These are phyloP conservation scores for Liposcelis brunnea DNA, from an alignment of 2,888 invertebrate genomes.

Conservation along the genomic window DNA sequence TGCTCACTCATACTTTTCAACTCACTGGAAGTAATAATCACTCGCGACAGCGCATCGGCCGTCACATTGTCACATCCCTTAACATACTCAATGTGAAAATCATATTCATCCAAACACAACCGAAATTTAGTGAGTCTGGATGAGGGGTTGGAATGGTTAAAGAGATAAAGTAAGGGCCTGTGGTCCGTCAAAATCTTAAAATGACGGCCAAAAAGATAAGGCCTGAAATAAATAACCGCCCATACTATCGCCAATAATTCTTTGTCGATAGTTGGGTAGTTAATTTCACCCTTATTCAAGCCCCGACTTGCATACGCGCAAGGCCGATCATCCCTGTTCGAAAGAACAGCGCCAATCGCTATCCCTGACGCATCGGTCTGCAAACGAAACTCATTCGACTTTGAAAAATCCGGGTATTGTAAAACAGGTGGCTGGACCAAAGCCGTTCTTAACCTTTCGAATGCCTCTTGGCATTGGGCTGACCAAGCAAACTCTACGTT, in stretches of 20 bases:
- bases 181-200: slow-evolving; percentile 24
- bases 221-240: slow-evolving; percentile 19
- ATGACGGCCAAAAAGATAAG: slow-evolving; percentile 15
- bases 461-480: too few species aligned
- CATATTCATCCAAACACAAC: slow-evolving; percentile 21
- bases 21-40: too few species aligned
- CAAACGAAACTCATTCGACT: too few species aligned
- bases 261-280: slow-evolving; percentile 19
- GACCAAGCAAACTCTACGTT: too few species aligned
- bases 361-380: slow-evolving; percentile 20
- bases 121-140: slow-evolving; percentile 23
- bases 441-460: too few species aligned
- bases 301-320: slow-evolving; percentile 21
- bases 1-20: too few species aligned
- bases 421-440: too few species aligned
- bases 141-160: too few species aligned
- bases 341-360: slow-evolving; percentile 20
- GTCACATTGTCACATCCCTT: not conserved
- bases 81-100: slow-evolving; percentile 14
- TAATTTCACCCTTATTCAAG: slow-evolving; percentile 19
- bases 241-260: slow-evolving; percentile 22
- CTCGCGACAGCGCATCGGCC: slow-evolving; percentile 7
- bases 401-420: too few species aligned
- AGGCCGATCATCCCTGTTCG: slow-evolving; percentile 22
- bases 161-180: not conserved